Evolutionary conservation across 2,113 vertebrate genomes (phyloP).

Genomic region (Brachirus orientalis): DNA sequence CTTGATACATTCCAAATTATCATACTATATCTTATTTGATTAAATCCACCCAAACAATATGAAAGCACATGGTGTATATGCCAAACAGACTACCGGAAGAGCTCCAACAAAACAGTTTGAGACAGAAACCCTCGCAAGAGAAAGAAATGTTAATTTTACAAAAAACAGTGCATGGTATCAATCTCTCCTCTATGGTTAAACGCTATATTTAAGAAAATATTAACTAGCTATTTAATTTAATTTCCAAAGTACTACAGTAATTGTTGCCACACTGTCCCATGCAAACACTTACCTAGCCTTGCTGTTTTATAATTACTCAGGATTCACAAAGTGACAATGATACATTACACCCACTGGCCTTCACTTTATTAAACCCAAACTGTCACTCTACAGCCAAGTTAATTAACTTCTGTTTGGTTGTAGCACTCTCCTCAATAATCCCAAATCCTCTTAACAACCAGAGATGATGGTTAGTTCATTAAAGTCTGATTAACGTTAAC

Average conservation of each 20-base stretch:
- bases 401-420: constrained; percentile 45
- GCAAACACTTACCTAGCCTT: not conserved
- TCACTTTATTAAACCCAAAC: constrained; percentile 50
- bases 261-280: not conserved
- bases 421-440: constrained; percentile 40
- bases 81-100: no score
- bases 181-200: no score
- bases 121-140: no score
- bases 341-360: constrained; percentile 8
- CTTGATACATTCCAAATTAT: no score
- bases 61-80: no score
- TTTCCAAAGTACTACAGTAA: not conserved
- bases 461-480: constrained; percentile 66
- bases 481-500: constrained; percentile 68
- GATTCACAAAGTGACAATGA: constrained; percentile 36
- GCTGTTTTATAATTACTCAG: constrained; percentile 25
- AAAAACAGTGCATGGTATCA: no score
- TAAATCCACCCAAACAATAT: no score
- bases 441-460: constrained; percentile 59
- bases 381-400: constrained; percentile 9
- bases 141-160: no score
- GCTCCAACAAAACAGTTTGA: no score
- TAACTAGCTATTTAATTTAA: not conserved
- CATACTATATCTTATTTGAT: no score
- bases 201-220: not conserved